phyloP scores from a whole-genome alignment of 1,140 invertebrate species.

The Drosophila punjabiensis region DNA sequence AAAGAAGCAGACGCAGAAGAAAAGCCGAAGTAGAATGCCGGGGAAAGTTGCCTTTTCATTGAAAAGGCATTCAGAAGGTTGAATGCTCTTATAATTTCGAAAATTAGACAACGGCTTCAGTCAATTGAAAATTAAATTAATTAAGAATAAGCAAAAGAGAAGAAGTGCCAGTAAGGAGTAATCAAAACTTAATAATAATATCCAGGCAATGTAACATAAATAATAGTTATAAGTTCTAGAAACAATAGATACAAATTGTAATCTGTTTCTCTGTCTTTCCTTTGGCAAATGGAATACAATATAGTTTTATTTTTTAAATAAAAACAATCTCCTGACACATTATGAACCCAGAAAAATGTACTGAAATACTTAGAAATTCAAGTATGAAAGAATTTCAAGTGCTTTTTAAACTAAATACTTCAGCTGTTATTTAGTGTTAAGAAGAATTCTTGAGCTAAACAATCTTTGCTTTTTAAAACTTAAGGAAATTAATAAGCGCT shows the following conservation, averaged over 20 bases:
- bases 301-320: too few relatives aligned
- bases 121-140: conserved; percentile 1
- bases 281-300: too few relatives aligned
- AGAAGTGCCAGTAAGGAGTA: background rate
- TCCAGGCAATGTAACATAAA: background rate
- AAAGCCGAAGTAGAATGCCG: conserved; percentile 5
- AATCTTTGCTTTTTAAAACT: background rate
- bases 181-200: background rate
- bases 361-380: background rate
- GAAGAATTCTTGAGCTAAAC: background rate
- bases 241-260: too few relatives aligned
- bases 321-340: too few relatives aligned
- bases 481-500: background rate
- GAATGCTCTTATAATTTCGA: conserved; percentile 25
- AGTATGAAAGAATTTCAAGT: background rate
- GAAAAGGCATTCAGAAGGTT: conserved; percentile 4
- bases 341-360: background rate
- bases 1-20: conserved; percentile 24
- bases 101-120: background rate
- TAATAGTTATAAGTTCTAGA: too few relatives aligned
- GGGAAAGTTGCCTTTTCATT: conserved; percentile 17
- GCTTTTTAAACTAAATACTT: background rate
- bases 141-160: background rate
- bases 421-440: background rate
- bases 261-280: too few relatives aligned